Conservation (phyloP, 2,113 vertebrate species). For the Tor tambroides region DNA sequence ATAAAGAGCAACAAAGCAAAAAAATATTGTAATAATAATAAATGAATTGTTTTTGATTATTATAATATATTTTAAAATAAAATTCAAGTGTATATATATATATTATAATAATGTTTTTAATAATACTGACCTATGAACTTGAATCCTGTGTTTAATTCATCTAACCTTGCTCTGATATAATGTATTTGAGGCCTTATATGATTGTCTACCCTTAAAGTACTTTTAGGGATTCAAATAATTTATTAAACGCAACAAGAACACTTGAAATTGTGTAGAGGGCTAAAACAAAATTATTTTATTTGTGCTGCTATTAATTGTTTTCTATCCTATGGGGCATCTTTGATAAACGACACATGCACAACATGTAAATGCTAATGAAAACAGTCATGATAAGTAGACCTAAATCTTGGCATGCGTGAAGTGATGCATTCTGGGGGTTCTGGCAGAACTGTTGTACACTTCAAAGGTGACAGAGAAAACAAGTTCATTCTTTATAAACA, state of each 20-base stretch:
- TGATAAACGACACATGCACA: background rate
- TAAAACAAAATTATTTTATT: background rate
- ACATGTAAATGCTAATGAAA: background rate
- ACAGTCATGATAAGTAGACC: background rate
- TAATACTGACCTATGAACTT: background rate
- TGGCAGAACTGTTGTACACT: background rate
- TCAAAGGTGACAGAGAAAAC: slow-evolving; percentile 2
- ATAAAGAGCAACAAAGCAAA: too few relatives aligned
- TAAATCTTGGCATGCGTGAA: slow-evolving; percentile 2
- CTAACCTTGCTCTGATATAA: background rate
- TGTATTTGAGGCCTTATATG: background rate
- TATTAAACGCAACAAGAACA: background rate
- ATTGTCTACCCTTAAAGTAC: background rate
- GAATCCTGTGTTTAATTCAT: background rate
- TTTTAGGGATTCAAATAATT: background rate
- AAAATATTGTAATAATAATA: too few relatives aligned
- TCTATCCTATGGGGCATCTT: background rate
- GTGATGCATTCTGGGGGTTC: slow-evolving; percentile 3
- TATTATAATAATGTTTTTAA: background rate
- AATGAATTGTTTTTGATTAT: too few relatives aligned
- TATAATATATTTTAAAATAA: too few relatives aligned
- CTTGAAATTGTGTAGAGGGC: background rate
- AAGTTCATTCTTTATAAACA: slow-evolving; percentile 17
- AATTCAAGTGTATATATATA: too few relatives aligned
- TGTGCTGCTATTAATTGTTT: background rate